These are phyloP conservation scores for Bothrops jararaca DNA, from an alignment of 2,113 vertebrate genomes.

Conservation along the genomic window DNA sequence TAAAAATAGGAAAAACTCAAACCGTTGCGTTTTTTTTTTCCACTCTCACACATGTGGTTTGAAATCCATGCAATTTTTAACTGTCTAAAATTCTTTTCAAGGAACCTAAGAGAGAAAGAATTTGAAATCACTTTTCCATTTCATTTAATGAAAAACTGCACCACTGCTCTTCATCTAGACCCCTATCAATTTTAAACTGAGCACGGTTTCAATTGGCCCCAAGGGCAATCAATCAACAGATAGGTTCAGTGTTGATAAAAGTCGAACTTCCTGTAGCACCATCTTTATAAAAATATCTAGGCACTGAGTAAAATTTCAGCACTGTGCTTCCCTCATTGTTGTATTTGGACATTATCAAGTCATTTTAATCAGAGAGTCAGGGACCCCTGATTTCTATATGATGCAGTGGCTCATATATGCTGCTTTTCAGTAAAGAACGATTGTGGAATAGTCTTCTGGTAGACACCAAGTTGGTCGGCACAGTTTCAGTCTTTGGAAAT, in stretches of 20 bases:
- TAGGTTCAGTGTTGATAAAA: conserved; percentile 65
- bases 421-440: background rate
- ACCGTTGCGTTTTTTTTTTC: conserved; percentile 70
- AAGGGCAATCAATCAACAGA: conserved; percentile 79
- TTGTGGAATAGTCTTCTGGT: background rate
- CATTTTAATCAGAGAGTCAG: background rate
- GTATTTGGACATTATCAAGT: background rate
- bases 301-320: conserved; percentile 37
- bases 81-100: conserved; percentile 80
- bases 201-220: conserved; percentile 80
- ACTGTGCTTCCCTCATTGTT: background rate
- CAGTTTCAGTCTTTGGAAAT: background rate
- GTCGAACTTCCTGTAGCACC: conserved; percentile 44
- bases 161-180: conserved; percentile 73
- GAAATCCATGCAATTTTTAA: conserved; percentile 82
- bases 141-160: conserved; percentile 85
- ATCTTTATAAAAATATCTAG: conserved; percentile 27
- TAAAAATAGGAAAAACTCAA: conserved; percentile 83
- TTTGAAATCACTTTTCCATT: conserved; percentile 84
- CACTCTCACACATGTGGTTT: conserved; percentile 85
- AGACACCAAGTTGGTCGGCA: background rate
- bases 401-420: background rate
- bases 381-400: background rate
- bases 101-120: conserved; percentile 81
- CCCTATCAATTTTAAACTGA: conserved; percentile 79